phyloP scores from a whole-genome alignment of 2,797 vertebrate genomes.

The Bradypodion pumilum region DNA sequence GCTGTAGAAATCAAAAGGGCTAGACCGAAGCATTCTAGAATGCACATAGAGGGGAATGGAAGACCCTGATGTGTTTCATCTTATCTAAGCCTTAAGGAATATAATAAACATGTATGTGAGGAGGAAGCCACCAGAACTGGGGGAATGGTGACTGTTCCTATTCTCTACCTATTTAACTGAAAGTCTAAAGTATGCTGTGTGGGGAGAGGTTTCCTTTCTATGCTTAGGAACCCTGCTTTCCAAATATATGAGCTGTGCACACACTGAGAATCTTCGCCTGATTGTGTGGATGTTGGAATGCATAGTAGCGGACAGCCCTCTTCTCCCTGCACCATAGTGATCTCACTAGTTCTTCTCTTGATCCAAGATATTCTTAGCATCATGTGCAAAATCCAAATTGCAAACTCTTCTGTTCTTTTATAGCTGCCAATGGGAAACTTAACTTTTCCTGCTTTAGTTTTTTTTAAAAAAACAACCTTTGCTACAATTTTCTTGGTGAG shows the following conservation, averaged over 20 bases:
- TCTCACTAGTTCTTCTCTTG: background rate
- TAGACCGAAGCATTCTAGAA: background rate
- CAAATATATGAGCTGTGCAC: background rate
- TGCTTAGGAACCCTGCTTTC: background rate
- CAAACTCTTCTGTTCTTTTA: no score
- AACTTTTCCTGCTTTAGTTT: constrained; percentile 1
- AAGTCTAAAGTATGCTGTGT: background rate
- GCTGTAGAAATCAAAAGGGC: background rate
- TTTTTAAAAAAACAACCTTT: background rate
- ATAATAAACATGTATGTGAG: background rate
- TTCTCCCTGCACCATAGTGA: background rate
- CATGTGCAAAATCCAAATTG: no score
- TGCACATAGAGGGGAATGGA: background rate
- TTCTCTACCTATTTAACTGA: background rate
- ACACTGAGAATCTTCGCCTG: background rate
- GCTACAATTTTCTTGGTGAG: background rate
- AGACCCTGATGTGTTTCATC: no score
- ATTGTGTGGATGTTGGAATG: background rate
- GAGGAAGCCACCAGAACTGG: background rate
- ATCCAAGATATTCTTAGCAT: no score
- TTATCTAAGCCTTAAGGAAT: background rate
- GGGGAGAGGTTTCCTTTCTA: background rate
- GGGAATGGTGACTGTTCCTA: background rate
- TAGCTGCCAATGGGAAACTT: background rate
- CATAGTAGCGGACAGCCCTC: background rate